These are phyloP conservation scores for Lepus americanus DNA, from an alignment of 2,113 vertebrate species.

Conservation along the genomic window DNA sequence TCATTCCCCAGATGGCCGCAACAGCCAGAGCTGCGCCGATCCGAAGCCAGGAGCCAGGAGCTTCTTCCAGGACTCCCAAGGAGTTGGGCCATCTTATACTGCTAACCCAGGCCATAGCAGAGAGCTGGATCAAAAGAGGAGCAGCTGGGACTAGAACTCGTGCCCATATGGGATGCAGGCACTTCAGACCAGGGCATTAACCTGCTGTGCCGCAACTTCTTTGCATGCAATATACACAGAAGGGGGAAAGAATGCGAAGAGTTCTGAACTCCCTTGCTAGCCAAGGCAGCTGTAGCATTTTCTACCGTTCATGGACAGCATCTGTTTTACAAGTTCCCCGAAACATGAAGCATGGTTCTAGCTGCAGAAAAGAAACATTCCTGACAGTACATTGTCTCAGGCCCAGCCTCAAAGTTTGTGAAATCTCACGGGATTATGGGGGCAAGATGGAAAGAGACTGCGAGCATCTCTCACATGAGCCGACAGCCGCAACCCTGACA, in stretches of 20 bases:
- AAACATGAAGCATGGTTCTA: constrained; percentile 70
- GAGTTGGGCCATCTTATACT: too few relatives aligned
- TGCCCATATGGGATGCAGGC: too few relatives aligned
- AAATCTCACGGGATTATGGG: constrained; percentile 65
- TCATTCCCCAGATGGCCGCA: too few relatives aligned
- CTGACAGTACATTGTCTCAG: constrained; percentile 70
- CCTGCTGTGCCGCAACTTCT: neutral
- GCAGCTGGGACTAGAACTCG: too few relatives aligned
- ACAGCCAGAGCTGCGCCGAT: too few relatives aligned
- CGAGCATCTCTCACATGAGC: constrained; percentile 63
- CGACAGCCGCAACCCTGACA: constrained; percentile 68
- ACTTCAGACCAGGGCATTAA: too few relatives aligned
- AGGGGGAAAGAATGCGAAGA: neutral
- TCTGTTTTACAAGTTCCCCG: constrained; percentile 59
- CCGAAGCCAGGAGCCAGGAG: too few relatives aligned
- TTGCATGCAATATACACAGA: neutral
- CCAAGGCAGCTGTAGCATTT: constrained; percentile 21
- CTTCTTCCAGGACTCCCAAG: too few relatives aligned
- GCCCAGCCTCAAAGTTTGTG: constrained; percentile 46
- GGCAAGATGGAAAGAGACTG: constrained; percentile 42
- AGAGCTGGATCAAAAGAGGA: too few relatives aligned
- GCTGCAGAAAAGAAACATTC: constrained; percentile 68
- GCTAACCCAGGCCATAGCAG: too few relatives aligned
- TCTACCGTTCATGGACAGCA: constrained; percentile 44
- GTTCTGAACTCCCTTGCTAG: neutral